phyloP scores from a whole-genome alignment of 2,797 vertebrate species.

The Vipera ursinii region DNA sequence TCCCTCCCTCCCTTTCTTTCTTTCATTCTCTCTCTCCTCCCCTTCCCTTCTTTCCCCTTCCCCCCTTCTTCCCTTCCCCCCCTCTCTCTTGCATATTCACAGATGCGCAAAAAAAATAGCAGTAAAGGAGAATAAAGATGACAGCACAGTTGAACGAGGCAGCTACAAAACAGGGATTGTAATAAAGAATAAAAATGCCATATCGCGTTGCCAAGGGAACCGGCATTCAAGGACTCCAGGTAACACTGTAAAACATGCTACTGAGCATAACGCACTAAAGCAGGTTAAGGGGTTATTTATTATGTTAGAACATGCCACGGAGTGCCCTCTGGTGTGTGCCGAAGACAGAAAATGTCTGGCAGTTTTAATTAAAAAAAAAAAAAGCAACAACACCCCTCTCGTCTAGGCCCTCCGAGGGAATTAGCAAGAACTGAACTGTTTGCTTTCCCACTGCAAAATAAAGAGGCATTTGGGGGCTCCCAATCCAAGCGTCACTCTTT shows the following conservation, averaged over 20 bases:
- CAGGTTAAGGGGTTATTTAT: constrained; percentile 73
- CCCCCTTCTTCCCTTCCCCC: too few relatives aligned
- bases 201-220: constrained; percentile 69
- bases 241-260: constrained; percentile 69
- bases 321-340: constrained; percentile 69
- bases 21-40: background rate
- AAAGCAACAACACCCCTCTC: background rate
- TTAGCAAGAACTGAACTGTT: background rate
- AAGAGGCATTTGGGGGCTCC: background rate
- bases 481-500: background rate
- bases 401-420: background rate
- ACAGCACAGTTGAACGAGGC: constrained; percentile 65
- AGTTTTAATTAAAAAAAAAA: background rate
- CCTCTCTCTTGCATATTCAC: background rate
- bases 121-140: constrained; percentile 65
- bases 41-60: background rate
- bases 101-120: constrained; percentile 15
- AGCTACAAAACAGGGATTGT: constrained; percentile 70
- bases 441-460: background rate
- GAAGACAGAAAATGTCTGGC: constrained; percentile 20
- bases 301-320: constrained; percentile 58
- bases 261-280: constrained; percentile 69
- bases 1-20: background rate
- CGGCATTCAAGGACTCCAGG: constrained; percentile 70
- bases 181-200: constrained; percentile 72